phyloP scores from a whole-genome alignment of 2,797 vertebrate genomes.

The Lateolabrax maculatus region DNA sequence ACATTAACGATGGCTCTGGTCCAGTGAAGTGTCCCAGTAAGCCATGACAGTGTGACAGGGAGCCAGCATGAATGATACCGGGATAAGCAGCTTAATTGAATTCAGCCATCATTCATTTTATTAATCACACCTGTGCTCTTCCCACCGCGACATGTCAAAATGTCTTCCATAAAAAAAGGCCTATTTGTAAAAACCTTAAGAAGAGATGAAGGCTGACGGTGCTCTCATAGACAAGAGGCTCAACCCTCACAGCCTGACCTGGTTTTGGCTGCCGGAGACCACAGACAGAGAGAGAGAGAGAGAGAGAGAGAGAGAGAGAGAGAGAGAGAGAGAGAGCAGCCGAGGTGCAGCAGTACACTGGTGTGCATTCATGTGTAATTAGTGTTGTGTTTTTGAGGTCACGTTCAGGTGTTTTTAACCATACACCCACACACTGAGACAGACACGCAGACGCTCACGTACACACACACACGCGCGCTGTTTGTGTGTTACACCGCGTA shows the following conservation, averaged over 20 bases:
- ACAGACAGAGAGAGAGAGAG: too few relatives aligned
- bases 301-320: too few relatives aligned
- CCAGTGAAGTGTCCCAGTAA: constrained; percentile 1
- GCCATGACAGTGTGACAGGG: constrained; percentile 6
- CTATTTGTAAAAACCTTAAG: background rate
- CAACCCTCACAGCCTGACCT: constrained; percentile 40
- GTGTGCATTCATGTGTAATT: constrained; percentile 24
- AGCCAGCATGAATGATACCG: background rate
- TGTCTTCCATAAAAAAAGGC: constrained; percentile 5
- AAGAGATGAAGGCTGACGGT: constrained; percentile 9
- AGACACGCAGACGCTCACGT: background rate
- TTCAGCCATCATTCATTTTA: constrained; percentile 22
- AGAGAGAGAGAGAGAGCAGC: background rate
- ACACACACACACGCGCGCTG: background rate
- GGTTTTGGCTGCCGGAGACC: constrained; percentile 30
- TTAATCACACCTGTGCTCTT: constrained; percentile 16
- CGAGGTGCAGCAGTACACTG: background rate
- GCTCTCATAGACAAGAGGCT: background rate
- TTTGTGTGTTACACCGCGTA: background rate
- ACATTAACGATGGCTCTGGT: constrained; percentile 19
- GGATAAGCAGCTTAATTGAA: constrained; percentile 6
- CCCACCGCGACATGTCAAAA: constrained; percentile 17
- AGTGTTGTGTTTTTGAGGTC: constrained; percentile 32
- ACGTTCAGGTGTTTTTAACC: constrained; percentile 38
- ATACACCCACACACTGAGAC: background rate